phyloP scores from a whole-genome alignment of 2,888 invertebrate species.

The Drosophila maculinotata region DNA sequence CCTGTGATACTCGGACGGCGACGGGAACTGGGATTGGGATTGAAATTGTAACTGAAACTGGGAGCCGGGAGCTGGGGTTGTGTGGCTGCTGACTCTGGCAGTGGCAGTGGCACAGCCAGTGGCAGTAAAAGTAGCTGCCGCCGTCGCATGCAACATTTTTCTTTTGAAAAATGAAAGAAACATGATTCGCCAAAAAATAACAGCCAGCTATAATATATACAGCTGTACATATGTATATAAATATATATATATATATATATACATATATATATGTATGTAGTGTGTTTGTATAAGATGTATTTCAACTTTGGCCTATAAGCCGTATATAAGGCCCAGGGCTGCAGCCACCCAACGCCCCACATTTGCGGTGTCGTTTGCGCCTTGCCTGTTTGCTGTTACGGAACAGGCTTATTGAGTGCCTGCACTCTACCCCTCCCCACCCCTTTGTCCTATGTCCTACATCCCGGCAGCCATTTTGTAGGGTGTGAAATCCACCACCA shows the following conservation, averaged over 20 bases:
- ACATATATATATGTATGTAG: conserved; percentile 14
- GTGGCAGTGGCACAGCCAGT: conserved; percentile 60
- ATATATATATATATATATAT: conserved; percentile 23
- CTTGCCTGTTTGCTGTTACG: conserved; percentile 45
- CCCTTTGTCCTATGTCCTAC: conserved; percentile 3
- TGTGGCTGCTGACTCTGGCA: conserved; percentile 25
- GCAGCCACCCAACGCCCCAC: conserved; percentile 12
- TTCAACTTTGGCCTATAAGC: conserved; percentile 78
- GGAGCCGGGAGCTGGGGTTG: conserved; percentile 15
- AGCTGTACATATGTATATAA: conserved; percentile 4
- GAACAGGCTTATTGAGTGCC: conserved; percentile 55
- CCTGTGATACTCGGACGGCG: conserved; percentile 26
- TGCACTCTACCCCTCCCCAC: neutral
- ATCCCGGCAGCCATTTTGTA: conserved; percentile 66
- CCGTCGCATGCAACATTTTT: conserved; percentile 78
- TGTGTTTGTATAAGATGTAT: conserved; percentile 41
- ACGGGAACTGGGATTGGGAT: conserved; percentile 15
- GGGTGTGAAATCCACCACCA: conserved; percentile 46
- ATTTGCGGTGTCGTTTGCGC: conserved; percentile 3
- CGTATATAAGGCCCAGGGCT: conserved; percentile 33
- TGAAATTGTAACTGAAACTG: conserved; percentile 35
- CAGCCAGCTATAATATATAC: conserved; percentile 34
- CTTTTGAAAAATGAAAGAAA: conserved; percentile 83
- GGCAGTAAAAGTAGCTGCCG: conserved; percentile 77
- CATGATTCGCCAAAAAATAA: conserved; percentile 78